Conservation (phyloP, 2,113 vertebrate species). For the Ancistrus triradiatus region DNA sequence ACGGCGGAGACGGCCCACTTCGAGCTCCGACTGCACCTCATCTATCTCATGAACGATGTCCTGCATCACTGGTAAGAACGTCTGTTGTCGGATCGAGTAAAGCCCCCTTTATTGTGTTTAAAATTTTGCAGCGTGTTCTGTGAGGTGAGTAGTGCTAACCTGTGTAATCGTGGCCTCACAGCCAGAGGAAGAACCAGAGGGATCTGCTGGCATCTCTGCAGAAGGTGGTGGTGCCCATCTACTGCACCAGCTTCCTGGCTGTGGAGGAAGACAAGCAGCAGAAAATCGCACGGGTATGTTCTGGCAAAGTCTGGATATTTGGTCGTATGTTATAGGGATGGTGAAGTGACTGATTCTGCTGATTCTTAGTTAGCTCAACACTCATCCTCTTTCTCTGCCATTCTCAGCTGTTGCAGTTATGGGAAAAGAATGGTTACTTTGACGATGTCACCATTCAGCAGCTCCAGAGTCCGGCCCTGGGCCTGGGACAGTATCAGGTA, state of each 20-base stretch:
- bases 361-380: too few species aligned
- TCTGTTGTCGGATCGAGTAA: too few species aligned
- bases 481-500: constrained; percentile 96
- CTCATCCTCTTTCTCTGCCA: background rate
- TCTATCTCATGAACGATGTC: constrained; percentile 95
- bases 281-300: constrained; percentile 87
- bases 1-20: constrained; percentile 84
- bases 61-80: constrained; percentile 87
- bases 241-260: constrained; percentile 94
- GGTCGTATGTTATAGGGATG: too few species aligned
- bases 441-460: constrained; percentile 95
- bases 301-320: too few species aligned
- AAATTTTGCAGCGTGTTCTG: too few species aligned
- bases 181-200: constrained; percentile 93
- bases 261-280: constrained; percentile 98
- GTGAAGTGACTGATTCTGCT: too few species aligned
- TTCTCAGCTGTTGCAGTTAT: constrained; percentile 85
- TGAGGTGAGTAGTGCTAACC: background rate
- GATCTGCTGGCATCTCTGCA: constrained; percentile 93
- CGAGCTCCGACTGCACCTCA: constrained; percentile 90
- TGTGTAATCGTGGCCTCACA: constrained; percentile 50
- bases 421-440: constrained; percentile 98
- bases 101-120: too few species aligned
- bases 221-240: constrained; percentile 97
- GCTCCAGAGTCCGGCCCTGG: constrained; percentile 90